Conservation (phyloP, 2,797 vertebrate genomes). For the Notolepis coatsorum region DNA sequence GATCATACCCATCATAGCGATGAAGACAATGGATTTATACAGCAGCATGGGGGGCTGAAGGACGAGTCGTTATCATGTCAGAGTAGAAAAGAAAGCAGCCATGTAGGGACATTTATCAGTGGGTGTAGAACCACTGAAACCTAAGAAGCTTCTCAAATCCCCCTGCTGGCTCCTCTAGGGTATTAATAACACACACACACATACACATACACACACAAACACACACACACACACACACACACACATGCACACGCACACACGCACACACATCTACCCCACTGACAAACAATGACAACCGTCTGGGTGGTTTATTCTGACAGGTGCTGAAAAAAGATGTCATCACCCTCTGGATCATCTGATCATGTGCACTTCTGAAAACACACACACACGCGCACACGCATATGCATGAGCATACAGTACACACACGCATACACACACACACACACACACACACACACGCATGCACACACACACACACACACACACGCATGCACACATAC, state of each 20-base stretch:
- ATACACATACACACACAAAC: conserved; percentile 27
- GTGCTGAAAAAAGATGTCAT: conserved; percentile 49
- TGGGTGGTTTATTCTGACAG: conserved; percentile 40
- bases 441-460: conserved; percentile 2
- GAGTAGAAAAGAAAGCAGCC: conserved; percentile 66
- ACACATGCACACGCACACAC: conserved; percentile 4
- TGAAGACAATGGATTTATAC: conserved; percentile 37
- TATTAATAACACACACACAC: conserved; percentile 76
- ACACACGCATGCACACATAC: neutral
- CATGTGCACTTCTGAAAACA: too few species aligned
- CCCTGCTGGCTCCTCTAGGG: conserved; percentile 63
- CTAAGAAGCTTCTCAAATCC: conserved; percentile 75
- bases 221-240: neutral
- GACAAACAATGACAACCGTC: conserved; percentile 64
- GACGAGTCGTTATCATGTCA: conserved; percentile 64
- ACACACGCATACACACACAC: neutral
- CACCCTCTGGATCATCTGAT: conserved; percentile 20
- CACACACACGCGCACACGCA: neutral
- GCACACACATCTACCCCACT: conserved; percentile 35
- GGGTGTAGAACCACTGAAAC: conserved; percentile 76
- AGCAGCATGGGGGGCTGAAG: conserved; percentile 18
- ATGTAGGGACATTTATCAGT: conserved; percentile 80
- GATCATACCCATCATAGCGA: conserved; percentile 40
- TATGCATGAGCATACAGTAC: neutral
- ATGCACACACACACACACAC: neutral